Conservation (phyloP, 2,113 vertebrate genomes). For the Chloebia gouldiae region DNA sequence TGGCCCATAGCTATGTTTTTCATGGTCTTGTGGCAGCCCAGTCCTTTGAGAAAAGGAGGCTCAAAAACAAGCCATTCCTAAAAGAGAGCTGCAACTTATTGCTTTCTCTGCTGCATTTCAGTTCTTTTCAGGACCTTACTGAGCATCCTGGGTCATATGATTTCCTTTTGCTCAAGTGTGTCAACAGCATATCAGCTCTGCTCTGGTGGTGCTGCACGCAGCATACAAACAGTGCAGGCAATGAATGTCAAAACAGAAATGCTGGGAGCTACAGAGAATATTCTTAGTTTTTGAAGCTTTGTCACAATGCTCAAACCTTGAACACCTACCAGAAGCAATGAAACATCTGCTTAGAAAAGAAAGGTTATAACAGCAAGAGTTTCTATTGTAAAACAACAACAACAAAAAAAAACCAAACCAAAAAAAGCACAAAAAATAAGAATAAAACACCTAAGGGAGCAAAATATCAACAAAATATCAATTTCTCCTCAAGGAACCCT, state of each 20-base stretch:
- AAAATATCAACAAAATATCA: constrained; percentile 46
- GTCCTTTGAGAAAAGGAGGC: neutral
- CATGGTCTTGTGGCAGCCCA: neutral
- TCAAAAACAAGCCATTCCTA: neutral
- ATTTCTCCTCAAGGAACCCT: constrained; percentile 47
- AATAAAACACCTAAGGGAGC: neutral
- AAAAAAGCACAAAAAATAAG: no score
- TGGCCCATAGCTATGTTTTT: neutral
- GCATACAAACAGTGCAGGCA: neutral
- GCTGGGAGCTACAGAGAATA: neutral
- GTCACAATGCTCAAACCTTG: neutral
- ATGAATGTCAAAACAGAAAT: neutral
- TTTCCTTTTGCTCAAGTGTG: neutral
- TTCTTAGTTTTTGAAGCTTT: neutral
- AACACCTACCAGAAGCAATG: neutral
- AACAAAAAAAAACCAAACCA: neutral
- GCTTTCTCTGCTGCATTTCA: neutral
- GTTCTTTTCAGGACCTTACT: neutral
- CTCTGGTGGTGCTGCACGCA: neutral
- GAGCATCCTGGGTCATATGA: neutral
- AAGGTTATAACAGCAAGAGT: constrained; percentile 14
- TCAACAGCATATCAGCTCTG: neutral
- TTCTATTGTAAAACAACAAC: neutral
- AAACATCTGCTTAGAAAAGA: neutral
- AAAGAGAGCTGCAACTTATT: neutral